Conservation (phyloP, 2,113 vertebrate genomes). For the Phrynosoma blainvillii region DNA sequence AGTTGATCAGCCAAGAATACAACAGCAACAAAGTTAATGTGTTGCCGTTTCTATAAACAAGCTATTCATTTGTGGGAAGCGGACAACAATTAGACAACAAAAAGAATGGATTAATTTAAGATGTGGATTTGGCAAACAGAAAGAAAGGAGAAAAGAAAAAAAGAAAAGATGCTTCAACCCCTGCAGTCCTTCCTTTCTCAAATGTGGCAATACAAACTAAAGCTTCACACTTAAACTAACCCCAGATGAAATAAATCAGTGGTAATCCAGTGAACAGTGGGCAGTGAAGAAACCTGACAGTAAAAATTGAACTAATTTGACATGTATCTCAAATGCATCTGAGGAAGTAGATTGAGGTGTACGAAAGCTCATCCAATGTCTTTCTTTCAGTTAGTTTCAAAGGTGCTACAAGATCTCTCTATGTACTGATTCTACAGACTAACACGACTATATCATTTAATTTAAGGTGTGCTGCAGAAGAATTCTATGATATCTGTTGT, state of each 20-base stretch:
- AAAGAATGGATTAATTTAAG: neutral
- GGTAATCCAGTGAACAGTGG: too few relatives aligned
- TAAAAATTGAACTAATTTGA: too few relatives aligned
- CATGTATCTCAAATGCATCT: too few relatives aligned
- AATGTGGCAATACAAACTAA: neutral
- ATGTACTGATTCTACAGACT: too few relatives aligned
- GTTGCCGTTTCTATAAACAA: constrained; percentile 5
- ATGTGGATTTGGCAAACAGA: neutral
- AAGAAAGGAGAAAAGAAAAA: neutral
- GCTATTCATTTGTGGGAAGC: neutral
- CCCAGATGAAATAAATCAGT: neutral
- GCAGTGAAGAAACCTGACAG: too few relatives aligned
- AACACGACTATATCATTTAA: too few relatives aligned
- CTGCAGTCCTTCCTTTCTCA: neutral
- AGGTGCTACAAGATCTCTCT: too few relatives aligned
- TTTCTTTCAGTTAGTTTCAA: too few relatives aligned
- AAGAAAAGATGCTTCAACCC: neutral
- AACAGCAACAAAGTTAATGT: neutral
- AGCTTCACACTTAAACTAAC: neutral
- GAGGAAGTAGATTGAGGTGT: too few relatives aligned
- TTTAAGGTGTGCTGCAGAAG: too few relatives aligned
- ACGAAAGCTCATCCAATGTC: too few relatives aligned
- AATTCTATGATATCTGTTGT: too few relatives aligned
- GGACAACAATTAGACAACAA: neutral
- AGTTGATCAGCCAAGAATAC: constrained; percentile 24